These are phyloP conservation scores for Grantiella picta DNA, from an alignment of 2,113 vertebrate species.

Conservation along the genomic window DNA sequence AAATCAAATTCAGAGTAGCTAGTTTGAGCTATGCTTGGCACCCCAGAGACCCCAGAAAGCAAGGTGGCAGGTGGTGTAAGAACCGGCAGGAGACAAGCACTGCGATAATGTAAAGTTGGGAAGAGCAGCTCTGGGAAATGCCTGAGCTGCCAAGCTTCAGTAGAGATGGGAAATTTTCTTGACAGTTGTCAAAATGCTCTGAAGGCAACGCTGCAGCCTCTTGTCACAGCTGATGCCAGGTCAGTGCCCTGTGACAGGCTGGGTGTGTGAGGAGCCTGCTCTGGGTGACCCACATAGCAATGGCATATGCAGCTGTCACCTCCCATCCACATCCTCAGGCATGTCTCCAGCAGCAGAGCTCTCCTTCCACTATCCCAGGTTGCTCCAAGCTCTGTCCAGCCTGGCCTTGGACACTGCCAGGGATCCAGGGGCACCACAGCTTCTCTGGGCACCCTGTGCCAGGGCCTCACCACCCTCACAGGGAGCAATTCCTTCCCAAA, in stretches of 20 bases:
- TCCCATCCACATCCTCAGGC: background rate
- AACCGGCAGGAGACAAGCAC: background rate
- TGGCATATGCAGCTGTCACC: background rate
- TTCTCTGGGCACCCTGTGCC: background rate
- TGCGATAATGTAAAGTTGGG: rapidly evolving
- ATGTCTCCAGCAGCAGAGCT: background rate
- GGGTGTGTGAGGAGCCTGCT: rapidly evolving
- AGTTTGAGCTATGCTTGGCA: background rate
- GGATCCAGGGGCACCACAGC: background rate
- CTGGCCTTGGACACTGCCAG: background rate
- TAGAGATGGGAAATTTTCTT: background rate
- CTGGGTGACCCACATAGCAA: background rate
- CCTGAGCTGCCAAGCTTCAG: background rate
- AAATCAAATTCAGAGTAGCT: too few species aligned
- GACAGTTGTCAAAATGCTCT: background rate
- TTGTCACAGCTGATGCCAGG: background rate
- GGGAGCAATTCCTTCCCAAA: rapidly evolving
- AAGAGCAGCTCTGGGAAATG: background rate
- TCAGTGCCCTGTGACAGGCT: background rate
- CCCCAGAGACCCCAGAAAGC: background rate
- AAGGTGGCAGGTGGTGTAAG: rapidly evolving
- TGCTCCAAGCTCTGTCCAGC: rapidly evolving
- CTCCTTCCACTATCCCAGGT: background rate
- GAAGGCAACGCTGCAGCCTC: background rate
- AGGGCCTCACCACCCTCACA: background rate